These are phyloP conservation scores for Ennomos fuscantarius DNA, from an alignment of 2,888 invertebrate species.

Conservation along the genomic window DNA sequence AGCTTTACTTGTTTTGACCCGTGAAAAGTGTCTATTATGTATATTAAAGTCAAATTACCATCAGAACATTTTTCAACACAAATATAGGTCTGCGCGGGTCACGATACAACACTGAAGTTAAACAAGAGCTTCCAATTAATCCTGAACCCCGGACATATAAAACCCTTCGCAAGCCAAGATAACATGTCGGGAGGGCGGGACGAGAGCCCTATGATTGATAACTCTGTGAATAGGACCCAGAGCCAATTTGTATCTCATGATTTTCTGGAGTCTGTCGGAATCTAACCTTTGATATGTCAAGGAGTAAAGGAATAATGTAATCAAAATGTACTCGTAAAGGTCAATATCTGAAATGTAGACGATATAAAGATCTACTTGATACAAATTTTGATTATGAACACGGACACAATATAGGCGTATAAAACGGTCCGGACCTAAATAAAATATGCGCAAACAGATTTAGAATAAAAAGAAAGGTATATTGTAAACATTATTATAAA, in stretches of 20 bases:
- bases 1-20: too few species aligned
- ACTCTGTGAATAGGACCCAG: constrained; percentile 33
- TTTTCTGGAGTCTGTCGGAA: constrained; percentile 20
- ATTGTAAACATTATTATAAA: constrained; percentile 6
- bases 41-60: too few species aligned
- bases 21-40: too few species aligned
- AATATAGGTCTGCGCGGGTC: background rate
- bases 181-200: constrained; percentile 29
- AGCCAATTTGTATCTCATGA: constrained; percentile 37
- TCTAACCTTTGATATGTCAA: constrained; percentile 22
- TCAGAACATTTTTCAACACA: too few species aligned
- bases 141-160: constrained; percentile 19
- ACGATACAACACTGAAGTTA: constrained; percentile 11
- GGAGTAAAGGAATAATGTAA: constrained; percentile 1
- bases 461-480: too few species aligned
- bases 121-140: constrained; percentile 32
- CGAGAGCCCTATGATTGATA: constrained; percentile 39
- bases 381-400: too few species aligned
- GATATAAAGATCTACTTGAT: too few species aligned
- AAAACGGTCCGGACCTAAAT: too few species aligned
- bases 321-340: background rate
- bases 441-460: background rate
- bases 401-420: too few species aligned
- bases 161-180: constrained; percentile 29
- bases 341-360: too few species aligned